Evolutionary conservation across 2,888 invertebrate genomes (phyloP), one percentile per base, ranked within the genome.

Genomic region (Aphodius sticticus): DNA sequence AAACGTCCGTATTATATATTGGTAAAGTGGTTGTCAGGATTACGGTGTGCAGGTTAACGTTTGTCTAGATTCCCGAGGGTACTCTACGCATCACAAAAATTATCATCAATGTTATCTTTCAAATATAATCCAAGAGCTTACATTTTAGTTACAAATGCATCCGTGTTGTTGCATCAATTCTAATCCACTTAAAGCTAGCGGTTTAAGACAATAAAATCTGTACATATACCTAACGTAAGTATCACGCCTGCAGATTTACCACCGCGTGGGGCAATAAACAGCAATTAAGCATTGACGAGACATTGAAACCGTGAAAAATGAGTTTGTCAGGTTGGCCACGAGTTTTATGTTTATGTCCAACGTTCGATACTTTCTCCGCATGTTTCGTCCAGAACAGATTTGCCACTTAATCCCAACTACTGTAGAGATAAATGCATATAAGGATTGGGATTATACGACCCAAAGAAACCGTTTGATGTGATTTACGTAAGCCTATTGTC

Each of bases 241-340:
- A 12, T 53, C 9, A 53, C 53, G 12, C 53, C 12, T 53, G 53
- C 53, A 53, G 53, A 12, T 53, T 53, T 53, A 53, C 12, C 53
- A 53, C 53, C 53, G 12, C 53, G 53, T 53, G 53, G 12, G 12
- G 53, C 7, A 53, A 53, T 53, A 53, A 53, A 53, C 53, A 53
- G 53, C 6, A 53, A 53, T 53, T 53, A 53, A 12, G 53, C 7
- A 53, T 12, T 53, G 53, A 53, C 53, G 53, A 53, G 53, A 53
- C 53, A 53, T 53, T 53, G 53, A 53, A 53, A 53, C 53, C 53
- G 53, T 53, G 53, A 53, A 53, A 53, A 53, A 53, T 53, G 53
- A 9, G 53, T 53, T 53, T 53, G 53, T 53, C 53, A 53, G 53
- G 9, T 53, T 53, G 53, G 53, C 53, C 53, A 53, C 53, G 53